Percentiles rank a stretch among this genome's conserved stretches.
Conservation (phyloP, 2,797 vertebrate genomes). For the Melanotaenia maccullochi region DNA sequence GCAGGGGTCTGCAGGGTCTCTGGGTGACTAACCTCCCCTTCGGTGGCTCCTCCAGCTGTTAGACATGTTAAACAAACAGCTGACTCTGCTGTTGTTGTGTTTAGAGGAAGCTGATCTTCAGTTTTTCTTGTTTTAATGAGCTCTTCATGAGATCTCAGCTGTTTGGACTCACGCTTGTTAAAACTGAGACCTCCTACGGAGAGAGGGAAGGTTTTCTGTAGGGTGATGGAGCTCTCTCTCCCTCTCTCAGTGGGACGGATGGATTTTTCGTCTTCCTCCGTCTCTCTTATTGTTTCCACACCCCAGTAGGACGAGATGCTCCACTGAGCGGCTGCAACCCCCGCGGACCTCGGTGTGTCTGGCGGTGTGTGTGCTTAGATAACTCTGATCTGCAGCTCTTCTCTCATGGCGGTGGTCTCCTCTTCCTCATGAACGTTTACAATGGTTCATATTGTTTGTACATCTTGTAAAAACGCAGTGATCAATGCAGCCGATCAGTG, state of each 20-base stretch:
- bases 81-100: not conserved
- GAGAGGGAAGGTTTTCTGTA: constrained; percentile 42
- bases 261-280: constrained; percentile 72
- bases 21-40: too few relatives aligned
- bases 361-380: constrained; percentile 13
- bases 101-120: not conserved
- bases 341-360: constrained; percentile 29
- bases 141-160: constrained; percentile 43
- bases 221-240: constrained; percentile 51
- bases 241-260: constrained; percentile 63
- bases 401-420: too few relatives aligned
- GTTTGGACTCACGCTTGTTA: constrained; percentile 44
- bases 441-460: too few relatives aligned
- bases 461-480: too few relatives aligned
- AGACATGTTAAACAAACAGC: not conserved
- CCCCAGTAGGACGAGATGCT: constrained; percentile 67
- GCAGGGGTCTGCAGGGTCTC: too few relatives aligned
- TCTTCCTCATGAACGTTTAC: too few relatives aligned
- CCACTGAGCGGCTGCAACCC: constrained; percentile 64
- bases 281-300: constrained; percentile 77
- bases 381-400: too few relatives aligned
- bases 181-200: constrained; percentile 48
- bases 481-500: too few relatives aligned
- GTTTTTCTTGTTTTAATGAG: constrained; percentile 39
- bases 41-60: too few relatives aligned